A percentile compares a stretch with the other conserved stretches of the same genome.
phyloP scores from a whole-genome alignment of 1,140 invertebrate species.

The Aculops lycopersici region DNA sequence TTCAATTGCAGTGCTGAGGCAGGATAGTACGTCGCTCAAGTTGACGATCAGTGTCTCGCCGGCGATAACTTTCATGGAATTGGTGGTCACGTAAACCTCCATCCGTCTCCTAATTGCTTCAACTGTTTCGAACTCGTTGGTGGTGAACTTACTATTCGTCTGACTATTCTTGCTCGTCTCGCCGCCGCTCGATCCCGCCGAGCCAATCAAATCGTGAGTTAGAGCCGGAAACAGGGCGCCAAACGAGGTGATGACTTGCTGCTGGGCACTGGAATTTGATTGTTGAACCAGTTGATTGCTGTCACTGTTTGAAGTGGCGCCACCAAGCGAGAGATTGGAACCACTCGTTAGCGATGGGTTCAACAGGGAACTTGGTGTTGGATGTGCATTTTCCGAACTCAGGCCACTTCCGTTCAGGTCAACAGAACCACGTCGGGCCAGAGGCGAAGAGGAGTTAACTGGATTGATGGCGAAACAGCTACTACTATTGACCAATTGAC shows the following conservation, averaged over 20 bases:
- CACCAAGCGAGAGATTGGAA: neutral
- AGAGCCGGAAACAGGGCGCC: too few relatives aligned
- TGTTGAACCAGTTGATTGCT: neutral
- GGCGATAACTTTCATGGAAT: too few relatives aligned
- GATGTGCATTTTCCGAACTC: neutral
- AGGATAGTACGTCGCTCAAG: too few relatives aligned
- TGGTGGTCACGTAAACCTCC: neutral
- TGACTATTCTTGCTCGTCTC: neutral
- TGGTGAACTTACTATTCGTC: neutral
- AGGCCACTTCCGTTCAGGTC: neutral
- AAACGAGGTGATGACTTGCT: too few relatives aligned
- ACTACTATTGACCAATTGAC: neutral
- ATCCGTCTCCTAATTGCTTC: neutral
- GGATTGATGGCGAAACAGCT: neutral
- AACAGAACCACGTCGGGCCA: neutral
- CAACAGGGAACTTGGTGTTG: neutral
- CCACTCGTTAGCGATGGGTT: neutral
- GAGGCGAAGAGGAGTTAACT: neutral
- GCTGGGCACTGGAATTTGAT: constrained; percentile 6
- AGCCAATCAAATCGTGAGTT: too few relatives aligned
- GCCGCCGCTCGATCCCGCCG: constrained; percentile 2
- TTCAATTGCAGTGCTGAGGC: too few relatives aligned
- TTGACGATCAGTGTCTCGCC: too few relatives aligned
- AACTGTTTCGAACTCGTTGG: neutral
- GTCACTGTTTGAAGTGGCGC: neutral